Base-by-base conservation (phyloP, 2,797 vertebrate genomes). In the Danio aesculapii region DNA sequence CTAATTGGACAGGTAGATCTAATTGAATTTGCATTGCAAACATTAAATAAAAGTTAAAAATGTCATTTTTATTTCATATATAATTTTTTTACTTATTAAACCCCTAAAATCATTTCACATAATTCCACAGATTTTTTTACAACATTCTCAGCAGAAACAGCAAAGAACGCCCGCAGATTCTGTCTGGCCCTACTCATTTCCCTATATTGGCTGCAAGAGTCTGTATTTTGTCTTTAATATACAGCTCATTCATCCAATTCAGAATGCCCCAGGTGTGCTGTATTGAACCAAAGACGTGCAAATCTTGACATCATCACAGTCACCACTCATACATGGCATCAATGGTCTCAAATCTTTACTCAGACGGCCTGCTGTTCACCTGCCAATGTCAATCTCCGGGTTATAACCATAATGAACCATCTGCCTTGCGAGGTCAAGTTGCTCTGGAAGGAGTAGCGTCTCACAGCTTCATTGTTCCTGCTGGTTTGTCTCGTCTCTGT, bases 401-500 rank as follows among this genome's bases (percentile, higher is more conserved):
- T 52, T 62, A 46, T 17, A 73, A 55, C 50, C 43, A 72, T 66
- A 80, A 72, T 80, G 69, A 73, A 73, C 69, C 78, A 63, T 80
- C 69, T 80, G 69, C 61, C 50, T 57, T 7, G 57, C 12, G 75
- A 73, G 53, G 66, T 58, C 64, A 55, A 64, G 67, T 67, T 70
- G 67, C 74, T 76, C 52, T 79, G 59, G 79, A 84, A 71, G 41
- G 52, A 83, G 77, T 44, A 41, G 63, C 43, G 71, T 82, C 71
- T 86, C 55, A 59, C 75, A 78, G 78, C 46, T 66, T 43, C 61
- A 59, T 74, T 63, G 63, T 73, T 83, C 52, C 50, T 43, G n/a
- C 75, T 78, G 70, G 71, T 78, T 80, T 47, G 19, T 71, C 77
- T 67, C 17, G 14, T 80, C 73, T 61, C 74, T 39, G 59, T 21